These are phyloP conservation scores for Psittacara wagleri DNA, from an alignment of 2,113 vertebrate species.

Conservation along the genomic window DNA sequence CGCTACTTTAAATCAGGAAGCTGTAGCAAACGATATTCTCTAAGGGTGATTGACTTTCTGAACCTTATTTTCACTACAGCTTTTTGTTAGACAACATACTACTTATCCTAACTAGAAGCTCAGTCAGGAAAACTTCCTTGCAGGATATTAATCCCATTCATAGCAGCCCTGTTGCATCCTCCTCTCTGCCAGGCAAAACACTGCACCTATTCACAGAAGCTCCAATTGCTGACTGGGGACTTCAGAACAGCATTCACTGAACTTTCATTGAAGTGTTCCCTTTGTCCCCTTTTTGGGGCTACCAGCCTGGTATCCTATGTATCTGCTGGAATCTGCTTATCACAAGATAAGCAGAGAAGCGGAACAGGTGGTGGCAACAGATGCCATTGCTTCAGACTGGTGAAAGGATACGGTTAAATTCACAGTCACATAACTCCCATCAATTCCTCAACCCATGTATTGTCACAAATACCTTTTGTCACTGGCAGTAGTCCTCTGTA, in stretches of 20 bases:
- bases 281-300: background rate
- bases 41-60: background rate
- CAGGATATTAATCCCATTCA: background rate
- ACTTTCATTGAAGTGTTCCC: background rate
- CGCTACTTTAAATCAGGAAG: background rate
- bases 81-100: background rate
- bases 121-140: background rate
- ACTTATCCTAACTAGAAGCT: background rate
- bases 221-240: background rate
- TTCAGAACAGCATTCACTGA: background rate
- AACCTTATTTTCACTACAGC: background rate
- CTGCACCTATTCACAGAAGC: background rate
- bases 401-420: background rate
- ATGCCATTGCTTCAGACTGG: background rate
- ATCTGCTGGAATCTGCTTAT: background rate
- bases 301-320: background rate
- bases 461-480: background rate
- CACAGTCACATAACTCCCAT: background rate
- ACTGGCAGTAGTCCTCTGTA: background rate
- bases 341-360: background rate
- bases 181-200: background rate
- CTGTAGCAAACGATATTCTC: background rate
- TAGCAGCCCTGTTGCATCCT: background rate
- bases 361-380: slow-evolving; percentile 30
- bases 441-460: background rate